Evolutionary conservation across 2,888 invertebrate genomes (phyloP).

Genomic region (Drosophila mimica): DNA sequence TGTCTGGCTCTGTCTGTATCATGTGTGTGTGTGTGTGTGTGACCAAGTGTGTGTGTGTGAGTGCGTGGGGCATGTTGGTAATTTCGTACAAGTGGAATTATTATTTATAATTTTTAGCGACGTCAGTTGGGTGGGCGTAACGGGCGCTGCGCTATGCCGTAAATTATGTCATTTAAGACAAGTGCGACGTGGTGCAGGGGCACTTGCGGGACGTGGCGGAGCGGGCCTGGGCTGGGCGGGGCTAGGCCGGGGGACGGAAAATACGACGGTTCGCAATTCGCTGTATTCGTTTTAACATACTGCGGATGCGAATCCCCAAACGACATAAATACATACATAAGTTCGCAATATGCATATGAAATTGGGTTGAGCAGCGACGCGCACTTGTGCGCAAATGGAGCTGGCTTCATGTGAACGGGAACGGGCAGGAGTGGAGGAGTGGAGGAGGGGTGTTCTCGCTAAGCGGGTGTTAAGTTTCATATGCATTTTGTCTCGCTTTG

Average conservation of each 20-base stretch:
- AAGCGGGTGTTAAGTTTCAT: conserved; percentile 50
- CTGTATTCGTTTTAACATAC: conserved; percentile 64
- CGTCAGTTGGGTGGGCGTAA: conserved; percentile 79
- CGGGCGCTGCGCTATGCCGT: conserved; percentile 80
- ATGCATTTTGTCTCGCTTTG: conserved; percentile 70
- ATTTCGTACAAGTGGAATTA: conserved; percentile 80
- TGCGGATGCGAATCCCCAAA: conserved; percentile 61
- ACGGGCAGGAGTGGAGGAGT: background rate
- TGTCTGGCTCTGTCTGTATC: conserved; percentile 38
- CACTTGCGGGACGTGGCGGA: background rate
- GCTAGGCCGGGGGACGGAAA: background rate
- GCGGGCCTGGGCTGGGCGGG: conserved; percentile 8
- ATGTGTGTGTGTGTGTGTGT: background rate
- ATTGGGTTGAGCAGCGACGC: conserved; percentile 72
- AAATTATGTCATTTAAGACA: conserved; percentile 79
- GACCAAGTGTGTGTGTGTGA: conserved; percentile 20
- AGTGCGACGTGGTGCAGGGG: conserved; percentile 49
- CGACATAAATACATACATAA: conserved; percentile 57
- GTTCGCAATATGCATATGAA: conserved; percentile 66
- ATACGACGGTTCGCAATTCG: conserved; percentile 27
- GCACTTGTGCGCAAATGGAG: conserved; percentile 51
- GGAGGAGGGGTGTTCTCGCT: no score
- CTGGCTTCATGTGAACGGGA: conserved; percentile 2
- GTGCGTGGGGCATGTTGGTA: conserved; percentile 71
- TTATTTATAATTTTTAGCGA: conserved; percentile 80